Conservation (phyloP, 2,113 vertebrate genomes). For the Strix aluco region DNA sequence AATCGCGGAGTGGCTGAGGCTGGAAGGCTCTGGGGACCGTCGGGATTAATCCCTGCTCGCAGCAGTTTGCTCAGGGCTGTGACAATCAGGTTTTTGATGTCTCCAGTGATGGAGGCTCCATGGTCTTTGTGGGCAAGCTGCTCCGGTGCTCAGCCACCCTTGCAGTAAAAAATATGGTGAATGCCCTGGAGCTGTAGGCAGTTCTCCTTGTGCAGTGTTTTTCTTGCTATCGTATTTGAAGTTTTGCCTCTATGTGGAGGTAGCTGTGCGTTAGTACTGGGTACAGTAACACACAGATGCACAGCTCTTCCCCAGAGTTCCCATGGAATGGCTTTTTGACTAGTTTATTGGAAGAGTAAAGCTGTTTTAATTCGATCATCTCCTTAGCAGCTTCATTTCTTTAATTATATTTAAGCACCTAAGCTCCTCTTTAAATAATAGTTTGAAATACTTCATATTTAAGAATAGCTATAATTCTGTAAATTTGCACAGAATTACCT, state of each 20-base stretch:
- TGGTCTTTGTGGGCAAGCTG: too few species aligned
- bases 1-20: not conserved
- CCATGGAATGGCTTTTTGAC: not conserved
- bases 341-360: not conserved
- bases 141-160: not conserved
- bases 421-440: not conserved
- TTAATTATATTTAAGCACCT: not conserved
- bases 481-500: not conserved
- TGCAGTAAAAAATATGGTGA: not conserved
- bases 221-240: not conserved
- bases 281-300: not conserved
- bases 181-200: not conserved
- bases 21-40: not conserved
- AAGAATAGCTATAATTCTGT: not conserved
- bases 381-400: not conserved
- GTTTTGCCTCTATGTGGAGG: not conserved
- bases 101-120: not conserved
- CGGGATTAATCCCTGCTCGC: not conserved
- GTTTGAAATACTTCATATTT: not conserved
- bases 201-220: not conserved
- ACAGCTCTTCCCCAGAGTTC: not conserved
- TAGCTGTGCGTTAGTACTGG: not conserved
- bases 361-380: not conserved
- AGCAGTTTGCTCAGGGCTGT: not conserved
- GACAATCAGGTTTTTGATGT: fast-evolving